phyloP scores from a whole-genome alignment of 1,140 invertebrate genomes.

The Zaprionus nigranus region DNA sequence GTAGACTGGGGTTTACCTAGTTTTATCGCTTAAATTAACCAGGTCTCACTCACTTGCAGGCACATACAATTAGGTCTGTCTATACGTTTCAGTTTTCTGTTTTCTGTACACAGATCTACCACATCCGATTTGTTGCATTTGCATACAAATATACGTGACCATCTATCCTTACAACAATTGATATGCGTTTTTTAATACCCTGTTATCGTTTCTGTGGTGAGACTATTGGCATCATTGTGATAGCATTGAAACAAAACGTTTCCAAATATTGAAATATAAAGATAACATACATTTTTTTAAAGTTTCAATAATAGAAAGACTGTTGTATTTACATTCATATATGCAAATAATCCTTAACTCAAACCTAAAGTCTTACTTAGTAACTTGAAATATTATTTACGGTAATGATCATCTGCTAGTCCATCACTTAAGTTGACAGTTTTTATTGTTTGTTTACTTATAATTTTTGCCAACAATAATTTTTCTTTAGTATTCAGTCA shows the following conservation, averaged over 20 bases:
- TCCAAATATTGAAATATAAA: background rate
- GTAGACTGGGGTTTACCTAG: slow-evolving; percentile 12
- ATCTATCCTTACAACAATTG: background rate
- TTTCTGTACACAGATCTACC: background rate
- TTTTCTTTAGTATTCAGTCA: slow-evolving; percentile 39
- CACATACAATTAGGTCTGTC: background rate
- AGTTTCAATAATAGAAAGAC: no score
- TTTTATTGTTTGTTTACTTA: slow-evolving; percentile 11
- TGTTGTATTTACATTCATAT: no score
- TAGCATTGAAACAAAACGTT: no score
- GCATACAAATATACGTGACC: background rate
- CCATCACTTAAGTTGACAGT: background rate
- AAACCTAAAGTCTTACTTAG: no score
- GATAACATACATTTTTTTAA: background rate
- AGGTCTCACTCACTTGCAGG: background rate
- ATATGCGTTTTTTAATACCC: background rate
- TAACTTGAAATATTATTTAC: background rate
- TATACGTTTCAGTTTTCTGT: background rate
- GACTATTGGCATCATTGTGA: background rate
- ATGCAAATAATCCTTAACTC: no score
- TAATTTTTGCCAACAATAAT: background rate
- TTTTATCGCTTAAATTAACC: slow-evolving; percentile 14
- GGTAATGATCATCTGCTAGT: background rate
- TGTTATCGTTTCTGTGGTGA: background rate
- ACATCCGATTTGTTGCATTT: background rate